Evolutionary conservation across 2,113 vertebrate genomes (phyloP), one percentile per base, ranked within the genome.

Genomic region (Platichthys stellatus): DNA sequence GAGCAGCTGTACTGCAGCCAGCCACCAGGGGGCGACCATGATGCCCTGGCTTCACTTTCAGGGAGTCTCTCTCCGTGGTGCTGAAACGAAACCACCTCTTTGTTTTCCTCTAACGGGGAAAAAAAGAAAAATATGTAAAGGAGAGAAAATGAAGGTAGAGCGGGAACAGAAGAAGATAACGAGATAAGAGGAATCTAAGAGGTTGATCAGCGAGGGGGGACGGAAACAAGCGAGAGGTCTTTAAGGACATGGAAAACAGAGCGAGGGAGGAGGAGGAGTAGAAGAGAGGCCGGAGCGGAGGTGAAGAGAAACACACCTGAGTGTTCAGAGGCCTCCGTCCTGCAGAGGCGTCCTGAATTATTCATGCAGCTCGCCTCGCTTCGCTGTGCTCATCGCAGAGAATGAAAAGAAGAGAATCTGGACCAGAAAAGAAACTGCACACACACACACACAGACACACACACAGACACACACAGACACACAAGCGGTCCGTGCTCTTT

Each of bases 311-410:
- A 56, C 78, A 56, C 78, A 82, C 76, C 75, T 85, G 72, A 80
- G 73, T 54, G 72, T 73, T 61, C 67, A 66, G 57, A 83, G 78
- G 62, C 58, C 60, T 80, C 68, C 14, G 64, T 86, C 78, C 71
- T 64, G 72, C 66, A 71, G 81, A 2, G 38, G 2, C 2, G 0
- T 12, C 20, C 58, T 89, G 84, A 85, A 89, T 88, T 82, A 91
- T 91, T 88, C 87, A 91, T 86, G 56, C 3, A 5, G 66, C 76
- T 79, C 66, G n/a, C 26, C 57, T 82, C n/a, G 60, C 56, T 40
- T n/a, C 23, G 6, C 86, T 57, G 83, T 69, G 63, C 78, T 79
- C 71, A 20, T 82, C 60, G 82, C 68, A 58, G 64, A 79, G 78
- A 66, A 63, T 43, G 20, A 78, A 62, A 74, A 81, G 14, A 60